phyloP scores from a whole-genome alignment of 2,797 vertebrate genomes.

The Arnoldichthys spilopterus region DNA sequence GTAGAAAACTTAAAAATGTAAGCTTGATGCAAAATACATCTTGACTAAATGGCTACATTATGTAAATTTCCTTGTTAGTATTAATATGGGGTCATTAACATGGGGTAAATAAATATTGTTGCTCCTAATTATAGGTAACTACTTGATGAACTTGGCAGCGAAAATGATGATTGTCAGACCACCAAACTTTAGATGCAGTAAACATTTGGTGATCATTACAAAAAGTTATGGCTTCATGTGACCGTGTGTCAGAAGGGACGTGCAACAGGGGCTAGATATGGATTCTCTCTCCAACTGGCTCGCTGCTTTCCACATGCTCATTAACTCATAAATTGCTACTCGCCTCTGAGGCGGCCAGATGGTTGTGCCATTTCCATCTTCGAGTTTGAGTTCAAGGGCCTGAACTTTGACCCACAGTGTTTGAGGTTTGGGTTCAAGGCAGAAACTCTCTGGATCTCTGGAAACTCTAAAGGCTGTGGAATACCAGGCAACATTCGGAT shows the following conservation, averaged over 20 bases:
- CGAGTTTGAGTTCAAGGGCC: conserved; percentile 33
- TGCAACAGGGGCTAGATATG: too few species aligned
- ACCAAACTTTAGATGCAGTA: not conserved
- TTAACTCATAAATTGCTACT: conserved; percentile 61
- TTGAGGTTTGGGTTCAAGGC: conserved; percentile 7
- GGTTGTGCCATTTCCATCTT: not conserved
- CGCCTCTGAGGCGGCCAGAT: conserved; percentile 57
- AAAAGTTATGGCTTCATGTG: conserved; percentile 1
- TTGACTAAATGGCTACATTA: too few species aligned
- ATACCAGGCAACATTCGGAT: not conserved
- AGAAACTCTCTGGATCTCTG: not conserved
- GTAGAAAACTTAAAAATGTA: too few species aligned
- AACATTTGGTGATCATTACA: not conserved
- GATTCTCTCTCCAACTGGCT: conserved; percentile 62
- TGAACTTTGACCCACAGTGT: conserved; percentile 46
- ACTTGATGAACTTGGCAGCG: too few species aligned
- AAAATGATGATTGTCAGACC: not conserved
- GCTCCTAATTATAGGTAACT: too few species aligned
- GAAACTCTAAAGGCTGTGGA: not conserved
- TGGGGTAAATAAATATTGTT: too few species aligned
- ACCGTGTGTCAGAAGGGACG: not conserved
- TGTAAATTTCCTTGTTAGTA: too few species aligned
- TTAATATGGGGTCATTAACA: too few species aligned
- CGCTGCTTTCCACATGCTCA: conserved; percentile 64
- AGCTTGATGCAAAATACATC: too few species aligned